Evolutionary conservation across 2,113 vertebrate species (phyloP).

Genomic region (Pseudorasbora parva): DNA sequence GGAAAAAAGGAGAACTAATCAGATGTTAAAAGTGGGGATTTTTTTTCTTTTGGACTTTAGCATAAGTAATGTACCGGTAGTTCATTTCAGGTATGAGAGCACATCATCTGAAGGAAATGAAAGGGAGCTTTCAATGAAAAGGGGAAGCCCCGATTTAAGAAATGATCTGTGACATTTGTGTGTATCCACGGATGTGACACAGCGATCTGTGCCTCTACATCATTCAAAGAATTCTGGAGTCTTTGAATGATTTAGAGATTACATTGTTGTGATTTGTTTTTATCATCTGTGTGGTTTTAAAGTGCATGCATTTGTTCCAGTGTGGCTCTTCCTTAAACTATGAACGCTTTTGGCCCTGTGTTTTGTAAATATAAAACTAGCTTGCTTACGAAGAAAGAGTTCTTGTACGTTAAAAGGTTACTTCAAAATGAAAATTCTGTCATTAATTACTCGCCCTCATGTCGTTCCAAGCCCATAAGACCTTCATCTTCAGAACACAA

Average conservation of each 20-base stretch:
- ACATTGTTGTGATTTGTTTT: conserved; percentile 68
- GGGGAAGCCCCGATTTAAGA: conserved; percentile 1
- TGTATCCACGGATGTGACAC: neutral
- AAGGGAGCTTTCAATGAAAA: conserved; percentile 29
- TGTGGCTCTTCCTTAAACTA: neutral
- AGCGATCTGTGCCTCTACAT: conserved; percentile 42
- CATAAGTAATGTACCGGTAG: neutral
- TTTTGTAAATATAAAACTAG: neutral
- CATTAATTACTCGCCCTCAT: no score
- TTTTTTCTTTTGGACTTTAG: conserved; percentile 9
- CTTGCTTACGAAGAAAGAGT: neutral
- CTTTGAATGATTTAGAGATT: conserved; percentile 68
- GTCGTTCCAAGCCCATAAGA: no score
- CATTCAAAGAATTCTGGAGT: conserved; percentile 63
- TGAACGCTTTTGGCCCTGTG: neutral
- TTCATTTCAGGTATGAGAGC: neutral
- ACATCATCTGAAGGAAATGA: conserved; percentile 43
- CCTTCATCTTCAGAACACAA: no score
- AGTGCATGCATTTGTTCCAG: neutral
- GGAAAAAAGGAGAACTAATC: conserved; percentile 29
- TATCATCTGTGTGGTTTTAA: conserved; percentile 58
- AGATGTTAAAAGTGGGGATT: neutral
- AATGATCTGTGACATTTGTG: neutral
- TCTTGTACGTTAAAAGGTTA: neutral
- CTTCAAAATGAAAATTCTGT: no score